Conservation (phyloP, 2,113 vertebrate species). For the Brienomyrus brachyistius region DNA sequence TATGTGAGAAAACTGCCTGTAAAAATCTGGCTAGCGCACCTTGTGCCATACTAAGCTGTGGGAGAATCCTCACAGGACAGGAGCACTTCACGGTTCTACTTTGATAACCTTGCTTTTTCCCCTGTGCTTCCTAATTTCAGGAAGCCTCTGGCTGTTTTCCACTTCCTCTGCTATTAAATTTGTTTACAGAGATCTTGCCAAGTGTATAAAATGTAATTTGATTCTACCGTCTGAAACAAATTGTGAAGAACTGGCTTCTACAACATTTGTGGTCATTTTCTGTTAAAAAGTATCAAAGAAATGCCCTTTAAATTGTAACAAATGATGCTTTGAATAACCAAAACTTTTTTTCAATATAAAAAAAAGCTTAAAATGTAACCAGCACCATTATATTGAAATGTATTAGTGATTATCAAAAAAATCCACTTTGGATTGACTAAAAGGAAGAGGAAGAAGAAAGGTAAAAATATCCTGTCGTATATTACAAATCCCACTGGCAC, state of each 20-base stretch:
- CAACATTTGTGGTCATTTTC: background rate
- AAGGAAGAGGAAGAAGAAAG: background rate
- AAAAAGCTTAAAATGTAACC: background rate
- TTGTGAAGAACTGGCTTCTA: background rate
- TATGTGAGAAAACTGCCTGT: background rate
- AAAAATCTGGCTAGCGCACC: background rate
- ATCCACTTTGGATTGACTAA: background rate
- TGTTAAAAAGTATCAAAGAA: background rate
- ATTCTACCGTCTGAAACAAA: background rate
- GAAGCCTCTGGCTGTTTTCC: background rate
- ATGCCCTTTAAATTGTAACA: background rate
- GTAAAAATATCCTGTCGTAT: background rate
- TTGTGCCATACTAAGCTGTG: background rate
- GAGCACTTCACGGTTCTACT: background rate
- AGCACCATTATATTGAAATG: background rate
- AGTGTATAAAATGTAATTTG: conserved; percentile 7
- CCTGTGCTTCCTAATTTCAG: background rate
- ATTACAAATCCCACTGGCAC: background rate
- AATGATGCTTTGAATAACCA: background rate
- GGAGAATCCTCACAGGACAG: background rate
- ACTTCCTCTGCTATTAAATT: conserved; percentile 1
- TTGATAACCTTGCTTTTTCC: background rate
- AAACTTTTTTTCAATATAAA: background rate
- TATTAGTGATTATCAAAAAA: background rate
- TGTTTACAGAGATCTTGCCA: background rate